Conservation (phyloP, 2,113 vertebrate species). For the Erinaceus europaeus region DNA sequence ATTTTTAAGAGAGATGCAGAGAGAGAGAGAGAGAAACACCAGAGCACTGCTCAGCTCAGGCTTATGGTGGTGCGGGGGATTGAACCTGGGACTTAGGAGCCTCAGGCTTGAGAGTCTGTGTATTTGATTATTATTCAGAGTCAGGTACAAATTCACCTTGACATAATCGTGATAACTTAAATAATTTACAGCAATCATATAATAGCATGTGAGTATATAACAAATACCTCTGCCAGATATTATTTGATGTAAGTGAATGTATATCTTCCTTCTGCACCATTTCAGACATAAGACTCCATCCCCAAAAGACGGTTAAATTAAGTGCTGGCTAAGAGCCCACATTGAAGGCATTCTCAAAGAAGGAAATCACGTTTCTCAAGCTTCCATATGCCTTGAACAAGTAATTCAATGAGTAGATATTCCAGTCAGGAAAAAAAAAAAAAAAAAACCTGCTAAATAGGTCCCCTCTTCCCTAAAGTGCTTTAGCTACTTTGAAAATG, state of each 20-base stretch:
- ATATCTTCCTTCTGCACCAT: neutral
- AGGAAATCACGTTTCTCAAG: conserved; percentile 2
- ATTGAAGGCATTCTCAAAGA: neutral
- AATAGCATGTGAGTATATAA: neutral
- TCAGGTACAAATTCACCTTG: neutral
- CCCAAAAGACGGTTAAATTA: neutral
- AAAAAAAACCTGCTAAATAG: neutral
- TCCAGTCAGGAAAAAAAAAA: conserved; percentile 26
- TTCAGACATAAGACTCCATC: neutral
- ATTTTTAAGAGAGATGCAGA: no score
- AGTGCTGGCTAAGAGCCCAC: neutral
- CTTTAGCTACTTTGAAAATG: conserved; percentile 47
- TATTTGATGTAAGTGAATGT: neutral
- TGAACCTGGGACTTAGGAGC: no score
- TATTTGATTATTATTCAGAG: no score
- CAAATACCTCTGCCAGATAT: neutral
- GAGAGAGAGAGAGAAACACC: no score
- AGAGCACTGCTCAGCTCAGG: no score
- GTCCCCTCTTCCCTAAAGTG: conserved; percentile 21
- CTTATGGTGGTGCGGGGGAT: no score
- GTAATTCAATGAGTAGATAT: neutral
- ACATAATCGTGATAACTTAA: neutral
- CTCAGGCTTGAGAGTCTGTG: no score
- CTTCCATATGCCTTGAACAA: neutral
- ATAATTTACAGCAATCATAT: neutral